Base-by-base conservation (phyloP, 2,888 invertebrate species). In the Antheraea assamensis region DNA sequence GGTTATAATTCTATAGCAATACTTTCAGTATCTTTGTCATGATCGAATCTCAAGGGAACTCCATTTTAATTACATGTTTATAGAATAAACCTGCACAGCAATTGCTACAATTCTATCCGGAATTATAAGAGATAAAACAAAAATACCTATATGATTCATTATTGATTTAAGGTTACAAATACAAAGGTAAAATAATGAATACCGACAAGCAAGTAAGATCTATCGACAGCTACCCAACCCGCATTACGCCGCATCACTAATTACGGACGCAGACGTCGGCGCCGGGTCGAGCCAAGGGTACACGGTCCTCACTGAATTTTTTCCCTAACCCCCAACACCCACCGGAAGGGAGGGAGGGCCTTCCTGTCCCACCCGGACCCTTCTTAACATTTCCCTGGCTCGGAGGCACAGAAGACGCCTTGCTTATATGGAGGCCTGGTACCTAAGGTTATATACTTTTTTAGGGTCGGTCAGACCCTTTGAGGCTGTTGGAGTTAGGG, bases 371-470 rank as follows among this genome's bases (percentile, higher is more conserved):
- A 83, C 91, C 91, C 91, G 87, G 90, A 91, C 92, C 91, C 92
- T 92, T 94, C 91, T 94, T 94, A 94, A 92, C 92, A 92, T 92
- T 92, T 90, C 92, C 93, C 93, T 90, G 92, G 90, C 91, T 91
- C 89, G 88, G 85, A 90, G 91, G 92, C 92, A 91, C 92, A 89
- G 90, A 90, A 93, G 93, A 92, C 88, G 91, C 87, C 85, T 84
- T 87, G 88, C 86, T 87, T 92, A 92, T 91, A 92, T 92, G 92
- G 86, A 85, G 85, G 90, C 88, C 88, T 90, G 87, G 92, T 91
- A 91, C 90, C 88, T 89, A 90, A 83, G 88, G 90, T 89, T 94
- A 93, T 93, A 92, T 93, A 93, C 93, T 92, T 94, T 94, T 94
- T 93, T 92, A 92, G 92, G 92, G 88, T 91, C 90, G 91, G 87